A percentile compares a stretch with the other conserved stretches of the same genome.
Evolutionary conservation across 2,888 invertebrate species (phyloP).

Genomic region (Oscheius sp.): DNA sequence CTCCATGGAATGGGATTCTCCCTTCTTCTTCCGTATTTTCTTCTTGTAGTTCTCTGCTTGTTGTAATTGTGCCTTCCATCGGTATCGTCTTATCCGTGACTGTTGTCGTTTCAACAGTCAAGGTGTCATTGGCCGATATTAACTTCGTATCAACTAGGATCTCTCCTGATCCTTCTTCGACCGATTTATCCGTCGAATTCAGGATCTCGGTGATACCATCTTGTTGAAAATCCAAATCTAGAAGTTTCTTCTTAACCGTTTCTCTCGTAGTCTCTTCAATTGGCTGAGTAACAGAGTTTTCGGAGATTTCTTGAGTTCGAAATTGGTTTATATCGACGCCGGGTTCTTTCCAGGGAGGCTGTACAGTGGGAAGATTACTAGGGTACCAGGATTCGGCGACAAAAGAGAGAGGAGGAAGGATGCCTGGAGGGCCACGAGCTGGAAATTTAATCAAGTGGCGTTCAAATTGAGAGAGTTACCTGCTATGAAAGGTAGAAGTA

Average conservation of each 20-base stretch:
- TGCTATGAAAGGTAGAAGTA: no score
- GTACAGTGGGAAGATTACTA: constrained; percentile 46
- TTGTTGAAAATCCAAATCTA: constrained; percentile 18
- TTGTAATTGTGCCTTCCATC: not conserved
- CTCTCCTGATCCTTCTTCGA: not conserved
- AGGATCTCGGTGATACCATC: not conserved
- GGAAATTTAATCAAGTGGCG: no score
- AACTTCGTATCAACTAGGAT: not conserved
- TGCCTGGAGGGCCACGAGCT: constrained; percentile 48
- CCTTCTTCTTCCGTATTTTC: not conserved
- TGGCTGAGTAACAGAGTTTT: constrained; percentile 29
- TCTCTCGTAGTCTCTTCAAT: constrained; percentile 31
- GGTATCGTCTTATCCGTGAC: not conserved
- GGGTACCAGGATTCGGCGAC: constrained; percentile 51
- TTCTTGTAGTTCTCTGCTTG: not conserved
- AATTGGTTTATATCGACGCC: constrained; percentile 43
- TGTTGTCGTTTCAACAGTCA: not conserved
- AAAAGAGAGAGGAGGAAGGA: constrained; percentile 43
- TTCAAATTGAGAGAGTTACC: no score
- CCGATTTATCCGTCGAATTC: not conserved
- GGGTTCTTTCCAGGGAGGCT: constrained; percentile 50
- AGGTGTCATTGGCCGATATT: not conserved
- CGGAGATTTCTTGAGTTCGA: constrained; percentile 34
- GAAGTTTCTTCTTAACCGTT: constrained; percentile 13
- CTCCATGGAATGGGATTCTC: not conserved